These are phyloP conservation scores for Thereuonema tuberculata DNA, from an alignment of 1,140 invertebrate genomes.

Conservation along the genomic window DNA sequence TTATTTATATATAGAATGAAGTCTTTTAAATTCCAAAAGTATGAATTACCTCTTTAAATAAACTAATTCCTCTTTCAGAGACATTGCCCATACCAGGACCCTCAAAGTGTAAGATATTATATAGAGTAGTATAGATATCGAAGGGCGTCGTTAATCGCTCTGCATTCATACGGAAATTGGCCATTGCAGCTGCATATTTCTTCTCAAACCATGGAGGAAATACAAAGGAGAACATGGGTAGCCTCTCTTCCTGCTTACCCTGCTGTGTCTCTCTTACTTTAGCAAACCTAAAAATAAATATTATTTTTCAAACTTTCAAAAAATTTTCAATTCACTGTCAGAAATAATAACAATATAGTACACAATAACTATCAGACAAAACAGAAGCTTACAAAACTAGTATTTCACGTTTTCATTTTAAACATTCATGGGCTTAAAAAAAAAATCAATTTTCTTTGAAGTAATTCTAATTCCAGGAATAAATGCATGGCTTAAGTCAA, in stretches of 20 bases:
- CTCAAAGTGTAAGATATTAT: conserved; percentile 43
- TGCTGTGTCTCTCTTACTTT: conserved; percentile 60
- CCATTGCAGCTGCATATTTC: conserved; percentile 43
- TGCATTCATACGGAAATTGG: conserved; percentile 49
- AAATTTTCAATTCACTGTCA: too few relatives aligned
- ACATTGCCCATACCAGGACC: conserved; percentile 36
- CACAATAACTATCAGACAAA: too few relatives aligned
- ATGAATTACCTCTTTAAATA: conserved; percentile 56
- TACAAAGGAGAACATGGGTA: conserved; percentile 67
- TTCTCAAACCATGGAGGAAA: conserved; percentile 52
- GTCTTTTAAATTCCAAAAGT: conserved; percentile 1
- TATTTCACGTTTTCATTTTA: too few relatives aligned
- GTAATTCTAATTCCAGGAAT: too few relatives aligned
- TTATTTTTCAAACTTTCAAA: too few relatives aligned
- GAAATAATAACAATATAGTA: too few relatives aligned
- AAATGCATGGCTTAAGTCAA: too few relatives aligned
- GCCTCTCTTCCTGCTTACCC: conserved; percentile 74
- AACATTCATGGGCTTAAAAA: too few relatives aligned
- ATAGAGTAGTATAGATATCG: conserved; percentile 57
- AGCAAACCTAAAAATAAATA: conserved; percentile 50
- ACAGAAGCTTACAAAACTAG: too few relatives aligned
- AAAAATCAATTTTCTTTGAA: too few relatives aligned
- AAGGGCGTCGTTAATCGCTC: conserved; percentile 61
- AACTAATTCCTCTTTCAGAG: conserved; percentile 45
- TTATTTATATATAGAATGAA: conserved; percentile 3